A percentile compares a stretch with the other conserved stretches of the same genome.
Conservation (phyloP, 1,140 invertebrate species). For the Pseudobourletiella spinata region DNA sequence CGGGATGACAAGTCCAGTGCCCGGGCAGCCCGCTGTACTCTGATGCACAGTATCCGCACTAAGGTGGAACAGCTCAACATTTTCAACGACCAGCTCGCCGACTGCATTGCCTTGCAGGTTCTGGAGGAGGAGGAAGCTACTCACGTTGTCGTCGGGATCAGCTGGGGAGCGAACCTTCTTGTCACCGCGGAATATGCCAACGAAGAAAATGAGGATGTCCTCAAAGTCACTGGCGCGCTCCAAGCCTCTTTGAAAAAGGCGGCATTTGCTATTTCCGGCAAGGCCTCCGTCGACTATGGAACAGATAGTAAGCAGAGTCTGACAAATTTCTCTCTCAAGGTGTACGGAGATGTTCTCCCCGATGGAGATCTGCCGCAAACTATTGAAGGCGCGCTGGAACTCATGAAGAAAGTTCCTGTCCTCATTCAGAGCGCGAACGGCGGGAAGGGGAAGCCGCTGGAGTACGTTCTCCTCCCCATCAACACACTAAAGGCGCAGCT, state of each 20-base stretch:
- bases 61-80: constrained; percentile 14
- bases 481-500: neutral
- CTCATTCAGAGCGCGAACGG: constrained; percentile 3
- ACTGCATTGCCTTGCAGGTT: constrained; percentile 1
- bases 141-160: constrained; percentile 12
- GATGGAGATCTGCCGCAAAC: constrained; percentile 9
- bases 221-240: constrained; percentile 1
- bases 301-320: neutral
- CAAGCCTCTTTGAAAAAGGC: neutral
- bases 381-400: constrained; percentile 4
- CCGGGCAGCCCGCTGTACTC: neutral
- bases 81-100: constrained; percentile 10
- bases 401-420: constrained; percentile 9
- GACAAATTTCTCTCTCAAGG: neutral
- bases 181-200: neutral
- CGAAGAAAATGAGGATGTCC: constrained; percentile 8
- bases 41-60: constrained; percentile 12
- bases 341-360: constrained; percentile 16
- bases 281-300: neutral
- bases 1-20: neutral
- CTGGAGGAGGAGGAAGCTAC: constrained; percentile 1
- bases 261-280: neutral
- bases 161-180: constrained; percentile 17
- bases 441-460: constrained; percentile 12
- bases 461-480: neutral